These are phyloP conservation scores for Nomada goodeniana DNA, from an alignment of 2,888 invertebrate genomes.

Conservation along the genomic window DNA sequence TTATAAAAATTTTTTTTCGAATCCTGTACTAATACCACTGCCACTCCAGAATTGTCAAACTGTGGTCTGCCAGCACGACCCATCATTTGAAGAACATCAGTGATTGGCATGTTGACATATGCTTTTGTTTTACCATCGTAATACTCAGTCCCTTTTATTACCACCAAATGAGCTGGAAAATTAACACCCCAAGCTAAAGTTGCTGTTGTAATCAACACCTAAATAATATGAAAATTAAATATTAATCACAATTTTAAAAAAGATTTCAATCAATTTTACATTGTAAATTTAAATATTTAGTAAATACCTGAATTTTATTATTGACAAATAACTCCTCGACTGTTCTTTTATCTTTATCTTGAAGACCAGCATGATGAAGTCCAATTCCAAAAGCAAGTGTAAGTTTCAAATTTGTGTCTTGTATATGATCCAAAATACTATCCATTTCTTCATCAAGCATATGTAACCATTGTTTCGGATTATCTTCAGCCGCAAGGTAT, in stretches of 20 bases:
- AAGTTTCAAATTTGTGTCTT: constrained; percentile 96
- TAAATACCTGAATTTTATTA: constrained; percentile 94
- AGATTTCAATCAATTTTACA: no score
- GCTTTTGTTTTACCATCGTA: constrained; percentile 98
- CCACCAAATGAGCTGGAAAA: constrained; percentile 98
- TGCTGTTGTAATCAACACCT: constrained; percentile 97
- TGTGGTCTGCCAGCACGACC: constrained; percentile 99
- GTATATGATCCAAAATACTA: constrained; percentile 88
- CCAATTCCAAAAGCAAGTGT: constrained; percentile 99
- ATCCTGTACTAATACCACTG: constrained; percentile 96
- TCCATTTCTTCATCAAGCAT: constrained; percentile 95
- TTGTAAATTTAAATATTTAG: background rate
- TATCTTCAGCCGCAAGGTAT: constrained; percentile 94
- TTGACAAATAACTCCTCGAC: constrained; percentile 98
- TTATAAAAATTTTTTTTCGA: constrained; percentile 99
- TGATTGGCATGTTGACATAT: constrained; percentile 99
- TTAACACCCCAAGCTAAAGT: constrained; percentile 99
- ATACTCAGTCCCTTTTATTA: constrained; percentile 99
- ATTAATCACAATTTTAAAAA: background rate
- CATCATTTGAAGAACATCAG: constrained; percentile 99
- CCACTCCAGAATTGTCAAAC: constrained; percentile 96
- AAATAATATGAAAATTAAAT: constrained; percentile 19
- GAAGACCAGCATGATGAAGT: constrained; percentile 98
- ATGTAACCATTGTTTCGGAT: constrained; percentile 98
- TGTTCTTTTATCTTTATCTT: constrained; percentile 95